phyloP scores from a whole-genome alignment of 92 coral and sea anemone genomes.

The Phenganax subtilis region DNA sequence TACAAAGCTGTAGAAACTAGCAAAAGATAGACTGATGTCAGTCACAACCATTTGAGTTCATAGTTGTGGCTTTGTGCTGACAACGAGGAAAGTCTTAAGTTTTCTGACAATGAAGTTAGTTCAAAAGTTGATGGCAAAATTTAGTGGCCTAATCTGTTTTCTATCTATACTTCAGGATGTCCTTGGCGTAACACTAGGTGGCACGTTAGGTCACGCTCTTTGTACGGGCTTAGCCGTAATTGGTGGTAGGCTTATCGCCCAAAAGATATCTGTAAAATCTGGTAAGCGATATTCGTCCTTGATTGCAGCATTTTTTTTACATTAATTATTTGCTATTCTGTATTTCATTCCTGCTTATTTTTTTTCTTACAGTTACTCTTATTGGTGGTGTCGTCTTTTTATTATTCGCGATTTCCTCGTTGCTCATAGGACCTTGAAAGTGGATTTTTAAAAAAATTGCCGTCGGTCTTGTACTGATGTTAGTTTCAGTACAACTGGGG shows the following conservation, averaged over 20 bases:
- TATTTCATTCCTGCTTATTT: slow-evolving; percentile 1
- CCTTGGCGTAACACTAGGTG: slow-evolving; percentile 87
- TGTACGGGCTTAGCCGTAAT: slow-evolving; percentile 96
- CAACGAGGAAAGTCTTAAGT: no score
- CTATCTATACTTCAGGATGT: slow-evolving; percentile 62
- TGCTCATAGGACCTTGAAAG: slow-evolving; percentile 37
- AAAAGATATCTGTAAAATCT: slow-evolving; percentile 91
- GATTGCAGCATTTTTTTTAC: background rate
- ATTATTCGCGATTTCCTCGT: slow-evolving; percentile 86
- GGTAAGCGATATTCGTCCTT: slow-evolving; percentile 47
- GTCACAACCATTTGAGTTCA: no score
- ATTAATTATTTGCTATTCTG: background rate
- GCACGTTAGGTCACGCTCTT: slow-evolving; percentile 84
- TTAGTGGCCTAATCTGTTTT: background rate
- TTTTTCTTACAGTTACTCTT: slow-evolving; percentile 78
- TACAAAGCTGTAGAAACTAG: no score
- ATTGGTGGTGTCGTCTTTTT: slow-evolving; percentile 94
- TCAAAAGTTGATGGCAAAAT: background rate
- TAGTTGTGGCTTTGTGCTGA: no score
- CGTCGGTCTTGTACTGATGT: background rate
- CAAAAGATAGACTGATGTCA: no score
- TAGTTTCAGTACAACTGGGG: background rate
- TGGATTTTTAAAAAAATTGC: background rate
- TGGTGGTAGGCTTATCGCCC: slow-evolving; percentile 95
- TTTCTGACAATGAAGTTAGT: no score